Evolutionary conservation across 2,113 vertebrate genomes (phyloP), one percentile per base, ranked within the genome.

Genomic region (Cariama cristata): DNA sequence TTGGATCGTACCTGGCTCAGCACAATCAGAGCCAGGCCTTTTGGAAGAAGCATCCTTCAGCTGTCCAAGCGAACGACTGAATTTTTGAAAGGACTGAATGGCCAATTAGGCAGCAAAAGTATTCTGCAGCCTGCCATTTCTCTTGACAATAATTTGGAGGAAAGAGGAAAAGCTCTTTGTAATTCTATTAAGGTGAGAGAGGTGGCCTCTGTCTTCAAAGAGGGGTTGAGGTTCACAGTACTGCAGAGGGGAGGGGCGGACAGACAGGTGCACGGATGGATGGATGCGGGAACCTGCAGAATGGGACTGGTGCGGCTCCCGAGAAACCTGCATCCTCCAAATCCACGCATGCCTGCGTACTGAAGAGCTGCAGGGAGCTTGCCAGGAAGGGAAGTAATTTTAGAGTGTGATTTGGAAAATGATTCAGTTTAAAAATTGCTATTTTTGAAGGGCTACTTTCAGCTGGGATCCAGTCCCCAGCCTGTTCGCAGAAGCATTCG

Each of bases 361-460:
- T 2, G 4, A 79, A 89, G 90, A 94, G 80, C 95, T 93, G 56
- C 73, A 74, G 87, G 30, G 80, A 95, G 91, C 96, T 93, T 97
- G 97, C 97, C 96, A 97, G 94, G 68, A 91, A 96, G 56, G 52
- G 73, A 97, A 87, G 40, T 97, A 94, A 97, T 96, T 97, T 96
- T 96, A 97, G 91, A 95, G 73, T 95, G 95, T 93, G 91, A 95
- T 96, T 95, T 96, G 91, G 77, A 89, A 93, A 97, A 91, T 95
- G 89, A 93, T 96, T 95, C 96, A 81, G 91, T 97, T 96, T 89
- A 83, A 96, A 93, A 95, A 95, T 30, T 87, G 86, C 94, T 95
- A 96, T 96, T 96, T 97, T 94, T 96, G 97, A 97, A 96, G 86
- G 96, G 94, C 87, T 97, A 97, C 97, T 96, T 97, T 97, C 93